Base-by-base conservation (phyloP, 2,113 vertebrate species). In the Callopanchax toddi region DNA sequence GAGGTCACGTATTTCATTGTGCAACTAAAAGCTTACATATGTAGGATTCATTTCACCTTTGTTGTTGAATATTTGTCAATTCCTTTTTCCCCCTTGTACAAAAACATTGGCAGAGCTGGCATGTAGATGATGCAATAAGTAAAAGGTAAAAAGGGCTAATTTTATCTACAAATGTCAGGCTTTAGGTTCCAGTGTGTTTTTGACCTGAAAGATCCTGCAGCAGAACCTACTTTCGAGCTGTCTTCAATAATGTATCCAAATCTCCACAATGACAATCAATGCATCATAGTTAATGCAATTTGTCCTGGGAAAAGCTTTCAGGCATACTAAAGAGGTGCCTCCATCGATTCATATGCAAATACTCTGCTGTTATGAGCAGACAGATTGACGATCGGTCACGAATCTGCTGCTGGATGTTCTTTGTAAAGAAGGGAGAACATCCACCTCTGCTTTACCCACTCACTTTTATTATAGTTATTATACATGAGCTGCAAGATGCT, bases 241-340 rank as follows among this genome's bases (percentile, higher is more conserved):
- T 71, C 67, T 74, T 69, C 62, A 60, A 48, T 60, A 78, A 71
- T 10, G 11, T 37, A 68, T 68, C 40, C 65, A 61, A 39, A 74
- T 73, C 39, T 43, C 26, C 63, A 40, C 37, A 70, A 54, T 44
- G 75, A 83, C 63, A 57, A 58, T 79, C 79, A 17, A 79, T 79
- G 74, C 57, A 70, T 85, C 79, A 76, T 57, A 59, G 56, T 46
- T 60, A 72, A 62, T 62, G 82, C 71, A 49, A 79, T 81, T 56
- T 79, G 76, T 84, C 50, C 20, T 16, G 21, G 66, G 21, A 1
- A 29, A 60, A 43, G 15, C 18, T 23, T 74, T 62, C 34, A 64
- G 60, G 59, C 77, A 78, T 74, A 74, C 74, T 78, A 67, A 86
- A 64, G 60, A 76, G 78, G 42, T n/a, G 52, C 34, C 53, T 25